Conservation (phyloP, 2,888 invertebrate genomes). For the Apotomis betuletana region DNA sequence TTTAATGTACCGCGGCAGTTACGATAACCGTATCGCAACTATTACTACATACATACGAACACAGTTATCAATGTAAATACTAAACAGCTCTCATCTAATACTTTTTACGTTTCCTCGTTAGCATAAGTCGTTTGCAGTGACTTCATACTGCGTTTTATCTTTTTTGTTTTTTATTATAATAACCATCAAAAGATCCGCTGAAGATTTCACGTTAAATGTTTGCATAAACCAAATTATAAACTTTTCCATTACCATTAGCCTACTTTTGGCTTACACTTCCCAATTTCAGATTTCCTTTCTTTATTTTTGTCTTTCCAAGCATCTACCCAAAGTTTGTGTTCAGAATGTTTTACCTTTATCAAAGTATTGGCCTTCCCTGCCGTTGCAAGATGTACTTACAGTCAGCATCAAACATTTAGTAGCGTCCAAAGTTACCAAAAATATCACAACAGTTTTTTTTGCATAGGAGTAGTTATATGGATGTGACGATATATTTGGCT, state of each 20-base stretch:
- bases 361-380: too few relatives aligned
- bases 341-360: neutral
- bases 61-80: too few relatives aligned
- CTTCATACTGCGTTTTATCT: neutral
- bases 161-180: slow-evolving; percentile 9
- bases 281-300: neutral
- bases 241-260: slow-evolving; percentile 25
- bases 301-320: slow-evolving; percentile 4
- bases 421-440: too few relatives aligned
- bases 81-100: neutral
- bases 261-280: slow-evolving; percentile 17
- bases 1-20: too few relatives aligned
- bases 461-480: too few relatives aligned
- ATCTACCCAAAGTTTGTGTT: neutral
- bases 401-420: too few relatives aligned
- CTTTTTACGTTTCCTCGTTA: neutral
- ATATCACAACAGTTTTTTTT: too few relatives aligned
- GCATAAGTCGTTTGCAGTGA: neutral
- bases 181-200: neutral
- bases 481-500: too few relatives aligned
- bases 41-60: too few relatives aligned
- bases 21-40: too few relatives aligned
- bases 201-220: slow-evolving; percentile 2
- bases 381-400: too few relatives aligned
- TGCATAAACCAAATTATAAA: slow-evolving; percentile 24